A percentile compares a stretch with the other conserved stretches of the same genome.
Evolutionary conservation across 2,888 invertebrate genomes (phyloP).

Genomic region (Trachelus stipa): DNA sequence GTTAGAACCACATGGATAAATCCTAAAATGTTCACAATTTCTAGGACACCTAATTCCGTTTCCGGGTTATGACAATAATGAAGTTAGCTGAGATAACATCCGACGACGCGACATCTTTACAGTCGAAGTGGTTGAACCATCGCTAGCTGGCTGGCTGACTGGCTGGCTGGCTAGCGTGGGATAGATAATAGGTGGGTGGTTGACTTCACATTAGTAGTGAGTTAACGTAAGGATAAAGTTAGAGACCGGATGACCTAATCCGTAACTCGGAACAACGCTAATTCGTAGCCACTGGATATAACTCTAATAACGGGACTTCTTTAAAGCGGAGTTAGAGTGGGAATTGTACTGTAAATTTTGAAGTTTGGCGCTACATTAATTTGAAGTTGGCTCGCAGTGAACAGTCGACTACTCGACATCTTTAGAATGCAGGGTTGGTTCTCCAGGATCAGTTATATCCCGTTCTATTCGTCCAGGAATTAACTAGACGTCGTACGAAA

Average conservation of each 20-base stretch:
- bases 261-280: neutral
- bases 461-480: too few relatives aligned
- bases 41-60: too few relatives aligned
- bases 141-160: slow-evolving; percentile 3
- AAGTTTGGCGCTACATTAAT: slow-evolving; percentile 50
- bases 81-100: slow-evolving; percentile 13
- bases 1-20: too few relatives aligned
- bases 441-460: too few relatives aligned
- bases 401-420: too few relatives aligned
- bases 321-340: slow-evolving; percentile 38
- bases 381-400: slow-evolving; percentile 39
- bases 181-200: slow-evolving; percentile 2
- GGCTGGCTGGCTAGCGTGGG: neutral
- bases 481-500: too few relatives aligned
- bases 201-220: slow-evolving; percentile 19
- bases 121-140: slow-evolving; percentile 33
- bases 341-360: slow-evolving; percentile 57
- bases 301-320: slow-evolving; percentile 42
- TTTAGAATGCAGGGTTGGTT: too few relatives aligned
- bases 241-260: slow-evolving; percentile 28
- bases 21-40: too few relatives aligned
- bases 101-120: slow-evolving; percentile 36
- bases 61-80: too few relatives aligned
- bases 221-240: slow-evolving; percentile 30
- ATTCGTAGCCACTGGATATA: slow-evolving; percentile 25